Evolutionary conservation across 1,140 invertebrate species (phyloP).

Genomic region (Eulimnadia texana): DNA sequence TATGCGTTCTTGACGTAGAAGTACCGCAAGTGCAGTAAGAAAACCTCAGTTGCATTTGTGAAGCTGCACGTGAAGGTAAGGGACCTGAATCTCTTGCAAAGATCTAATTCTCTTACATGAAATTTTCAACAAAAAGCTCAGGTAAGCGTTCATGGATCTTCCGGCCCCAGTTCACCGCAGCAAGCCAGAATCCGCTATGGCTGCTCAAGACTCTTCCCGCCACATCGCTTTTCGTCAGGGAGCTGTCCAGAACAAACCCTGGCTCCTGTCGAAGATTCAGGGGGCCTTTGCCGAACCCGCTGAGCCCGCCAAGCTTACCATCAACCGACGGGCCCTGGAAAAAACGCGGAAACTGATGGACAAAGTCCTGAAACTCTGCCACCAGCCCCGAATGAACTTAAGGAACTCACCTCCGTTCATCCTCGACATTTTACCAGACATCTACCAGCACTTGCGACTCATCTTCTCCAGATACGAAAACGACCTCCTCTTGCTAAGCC

Average conservation of each 20-base stretch:
- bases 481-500: slow-evolving; percentile 74
- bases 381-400: slow-evolving; percentile 96
- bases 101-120: too few species aligned
- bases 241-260: slow-evolving; percentile 46
- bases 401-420: slow-evolving; percentile 99
- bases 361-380: slow-evolving; percentile 96
- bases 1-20: too few species aligned
- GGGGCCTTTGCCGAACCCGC: slow-evolving; percentile 78
- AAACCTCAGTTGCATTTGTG: too few species aligned
- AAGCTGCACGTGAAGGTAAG: too few species aligned
- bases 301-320: slow-evolving; percentile 70
- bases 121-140: too few species aligned
- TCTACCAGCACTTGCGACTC: slow-evolving; percentile 85
- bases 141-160: too few species aligned
- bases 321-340: slow-evolving; percentile 87
- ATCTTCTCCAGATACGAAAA: slow-evolving; percentile 95
- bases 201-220: too few species aligned
- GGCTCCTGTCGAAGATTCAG: slow-evolving; percentile 75
- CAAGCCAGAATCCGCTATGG: too few species aligned
- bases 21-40: too few species aligned
- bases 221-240: too few species aligned
- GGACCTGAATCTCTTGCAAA: too few species aligned
- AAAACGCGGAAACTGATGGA: slow-evolving; percentile 99
- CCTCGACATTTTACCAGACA: slow-evolving; percentile 96
- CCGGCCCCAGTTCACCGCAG: too few species aligned